Evolutionary conservation across 2,113 vertebrate genomes (phyloP).

Genomic region (Lepus europaeus): DNA sequence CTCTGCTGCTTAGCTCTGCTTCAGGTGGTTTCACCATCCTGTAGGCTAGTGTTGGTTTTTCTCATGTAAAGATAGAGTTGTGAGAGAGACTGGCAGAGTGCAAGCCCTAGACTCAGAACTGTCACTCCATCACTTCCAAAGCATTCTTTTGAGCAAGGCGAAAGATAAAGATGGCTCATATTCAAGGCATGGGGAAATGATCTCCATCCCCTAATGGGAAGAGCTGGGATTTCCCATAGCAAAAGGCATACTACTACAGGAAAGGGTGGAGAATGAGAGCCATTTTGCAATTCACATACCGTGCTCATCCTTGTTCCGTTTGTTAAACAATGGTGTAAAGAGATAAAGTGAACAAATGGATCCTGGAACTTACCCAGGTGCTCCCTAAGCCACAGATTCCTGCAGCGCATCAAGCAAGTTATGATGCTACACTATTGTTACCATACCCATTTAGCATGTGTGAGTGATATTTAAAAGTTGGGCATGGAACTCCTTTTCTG

Average conservation of each 20-base stretch:
- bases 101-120: background rate
- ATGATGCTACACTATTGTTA: background rate
- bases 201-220: background rate
- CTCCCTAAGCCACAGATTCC: background rate
- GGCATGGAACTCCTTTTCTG: background rate
- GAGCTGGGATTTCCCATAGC: background rate
- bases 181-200: background rate
- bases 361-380: background rate
- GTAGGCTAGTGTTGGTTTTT: background rate
- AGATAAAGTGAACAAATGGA: background rate
- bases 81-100: background rate
- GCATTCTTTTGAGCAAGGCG: background rate
- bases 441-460: background rate
- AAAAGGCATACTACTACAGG: background rate
- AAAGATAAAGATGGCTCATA: background rate
- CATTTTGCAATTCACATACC: background rate
- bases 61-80: background rate
- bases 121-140: background rate
- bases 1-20: background rate
- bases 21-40: background rate
- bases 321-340: background rate
- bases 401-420: background rate
- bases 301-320: background rate
- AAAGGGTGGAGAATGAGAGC: background rate
- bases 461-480: conserved; percentile 6